Percentiles rank a stretch among this genome's conserved stretches.
Evolutionary conservation across 2,113 vertebrate genomes (phyloP).

Genomic region (Melanostigma gelatinosum): DNA sequence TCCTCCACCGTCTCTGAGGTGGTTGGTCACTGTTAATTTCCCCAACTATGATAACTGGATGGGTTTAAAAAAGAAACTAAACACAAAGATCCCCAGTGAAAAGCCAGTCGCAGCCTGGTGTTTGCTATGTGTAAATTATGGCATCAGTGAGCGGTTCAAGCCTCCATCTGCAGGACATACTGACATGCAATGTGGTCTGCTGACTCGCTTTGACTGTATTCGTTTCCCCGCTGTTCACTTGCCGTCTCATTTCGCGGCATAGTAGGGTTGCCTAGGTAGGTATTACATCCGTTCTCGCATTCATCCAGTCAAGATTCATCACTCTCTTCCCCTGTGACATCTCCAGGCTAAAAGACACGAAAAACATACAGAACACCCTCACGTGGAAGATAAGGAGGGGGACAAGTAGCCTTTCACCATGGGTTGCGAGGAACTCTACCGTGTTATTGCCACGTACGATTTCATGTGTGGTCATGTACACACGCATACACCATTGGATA

Average conservation of each 20-base stretch:
- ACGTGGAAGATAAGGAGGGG: constrained; percentile 36
- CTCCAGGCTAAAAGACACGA: constrained; percentile 36
- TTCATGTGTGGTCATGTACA: constrained; percentile 54
- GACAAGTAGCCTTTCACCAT: constrained; percentile 34
- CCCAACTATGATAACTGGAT: constrained; percentile 53
- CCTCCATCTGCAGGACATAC: constrained; percentile 68
- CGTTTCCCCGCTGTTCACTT: constrained; percentile 38
- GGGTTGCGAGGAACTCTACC: constrained; percentile 56
- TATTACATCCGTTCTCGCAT: constrained; percentile 56
- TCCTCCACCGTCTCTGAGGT: constrained; percentile 41
- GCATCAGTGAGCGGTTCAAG: constrained; percentile 39
- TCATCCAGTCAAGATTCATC: constrained; percentile 60
- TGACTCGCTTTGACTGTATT: constrained; percentile 34
- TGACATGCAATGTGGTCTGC: constrained; percentile 59
- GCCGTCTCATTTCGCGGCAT: constrained; percentile 30
- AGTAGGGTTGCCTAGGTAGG: constrained; percentile 44
- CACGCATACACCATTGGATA: constrained; percentile 38
- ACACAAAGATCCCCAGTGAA: constrained; percentile 41
- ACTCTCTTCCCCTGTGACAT: constrained; percentile 36
- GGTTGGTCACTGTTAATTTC: constrained; percentile 62
- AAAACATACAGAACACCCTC: constrained; percentile 27
- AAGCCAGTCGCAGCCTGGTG: constrained; percentile 17
- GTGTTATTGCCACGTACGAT: constrained; percentile 57
- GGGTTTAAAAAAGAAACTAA: constrained; percentile 26
- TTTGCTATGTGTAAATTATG: constrained; percentile 54